Evolutionary conservation across 37 sponge, comb jelly and placozoan genomes (phyloP), one percentile per base, ranked within the genome.

Genomic region (Mnemiopsis leidyi): DNA sequence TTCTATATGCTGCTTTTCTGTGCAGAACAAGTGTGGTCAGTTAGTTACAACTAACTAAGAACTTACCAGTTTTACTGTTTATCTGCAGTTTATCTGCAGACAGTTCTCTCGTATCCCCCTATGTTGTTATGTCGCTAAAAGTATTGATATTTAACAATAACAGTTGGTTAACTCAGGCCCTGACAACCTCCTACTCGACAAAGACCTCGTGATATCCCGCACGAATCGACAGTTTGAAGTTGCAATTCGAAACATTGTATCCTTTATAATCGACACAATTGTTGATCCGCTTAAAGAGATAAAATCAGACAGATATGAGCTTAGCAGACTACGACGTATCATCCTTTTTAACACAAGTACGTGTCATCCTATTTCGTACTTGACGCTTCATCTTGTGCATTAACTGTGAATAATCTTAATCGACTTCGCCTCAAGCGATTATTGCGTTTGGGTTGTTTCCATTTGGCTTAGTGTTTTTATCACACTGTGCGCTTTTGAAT

Each of bases 121-220:
- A n/a, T n/a, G n/a, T n/a, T n/a, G n/a, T n/a, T n/a, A n/a, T n/a
- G n/a, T 61, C 68, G 18, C 18, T 21, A 61, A 61, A 61, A 61
- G 68, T 61, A 61, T 9, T 61, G 68, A 61, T 61, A 18, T 61
- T 9, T 61, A 21, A 9, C 18, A 18, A 61, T 61, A 61, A 61
- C 18, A 61, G 18, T 18, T 61, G 68, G 18, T 25, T 69, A 25
- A 23, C 24, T 3, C 24, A 69, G 73, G 82, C 7, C 37, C 37
- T 7, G 82, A 79, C 34, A 79, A 79, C 36, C 36, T 79, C 3
- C 35, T 79, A 34, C 37, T 79, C 1, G 82, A 79, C 82, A 79
- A 79, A 35, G 82, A 79, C 82, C 36, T 79, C 2, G 82, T 79
- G 21, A 79, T 79, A 79, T 79, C 82, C 37, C 35, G 82, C 16